Evolutionary conservation across 30 jellyfish, hydroid and myxozoan genomes (phyloP).

Genomic region (Cassiopea andromeda): DNA sequence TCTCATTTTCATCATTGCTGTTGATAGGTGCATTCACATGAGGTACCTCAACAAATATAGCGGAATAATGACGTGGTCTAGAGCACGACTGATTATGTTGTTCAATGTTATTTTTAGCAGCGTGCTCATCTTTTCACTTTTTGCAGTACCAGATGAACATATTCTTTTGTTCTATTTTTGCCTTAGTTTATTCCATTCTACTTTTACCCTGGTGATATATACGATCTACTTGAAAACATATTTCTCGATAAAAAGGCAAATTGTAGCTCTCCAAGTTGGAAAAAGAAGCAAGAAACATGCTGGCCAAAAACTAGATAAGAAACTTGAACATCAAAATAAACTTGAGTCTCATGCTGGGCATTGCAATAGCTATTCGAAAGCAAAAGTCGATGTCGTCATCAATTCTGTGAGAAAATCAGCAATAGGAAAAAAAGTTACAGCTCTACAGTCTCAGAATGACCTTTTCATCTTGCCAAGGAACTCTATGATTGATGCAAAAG

Average conservation of each 20-base stretch:
- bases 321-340: not conserved
- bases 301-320: not conserved
- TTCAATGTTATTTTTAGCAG: not conserved
- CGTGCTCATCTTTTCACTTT: not conserved
- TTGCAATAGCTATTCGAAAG: no score
- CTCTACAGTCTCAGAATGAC: no score
- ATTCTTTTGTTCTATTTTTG: not conserved
- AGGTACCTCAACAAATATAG: not conserved
- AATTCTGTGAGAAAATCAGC: no score
- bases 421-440: no score
- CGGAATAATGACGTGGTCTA: not conserved
- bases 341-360: no score
- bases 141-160: not conserved
- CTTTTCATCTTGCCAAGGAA: no score
- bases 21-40: slow-evolving; percentile 13
- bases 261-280: not conserved
- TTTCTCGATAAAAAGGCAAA: not conserved
- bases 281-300: not conserved
- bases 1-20: slow-evolving; percentile 1
- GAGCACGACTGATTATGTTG: not conserved
- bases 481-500: no score
- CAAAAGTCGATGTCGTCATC: no score
- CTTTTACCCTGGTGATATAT: not conserved
- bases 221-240: not conserved
- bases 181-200: not conserved